These are phyloP conservation scores for Cavia aperea DNA, from an alignment of 2,113 vertebrate species.

Conservation along the genomic window DNA sequence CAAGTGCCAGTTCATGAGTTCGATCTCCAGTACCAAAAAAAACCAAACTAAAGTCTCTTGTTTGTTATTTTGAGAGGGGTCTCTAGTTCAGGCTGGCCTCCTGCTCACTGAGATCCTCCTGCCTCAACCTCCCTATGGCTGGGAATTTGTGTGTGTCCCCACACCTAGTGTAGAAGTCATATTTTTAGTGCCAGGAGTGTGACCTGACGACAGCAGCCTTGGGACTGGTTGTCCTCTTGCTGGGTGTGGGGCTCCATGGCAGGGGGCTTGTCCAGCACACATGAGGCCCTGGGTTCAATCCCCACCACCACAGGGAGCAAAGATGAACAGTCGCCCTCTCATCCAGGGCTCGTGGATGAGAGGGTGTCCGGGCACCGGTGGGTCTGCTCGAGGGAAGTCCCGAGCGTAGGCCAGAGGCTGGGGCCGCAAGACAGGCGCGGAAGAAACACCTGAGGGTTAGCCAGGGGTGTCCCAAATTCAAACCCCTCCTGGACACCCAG, in stretches of 20 bases:
- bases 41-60: background rate
- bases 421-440: accelerated
- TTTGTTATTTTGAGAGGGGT: background rate
- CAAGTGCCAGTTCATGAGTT: too few relatives aligned
- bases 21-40: too few relatives aligned
- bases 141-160: background rate
- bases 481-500: background rate
- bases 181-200: background rate
- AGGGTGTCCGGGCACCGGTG: accelerated
- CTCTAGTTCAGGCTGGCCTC: background rate
- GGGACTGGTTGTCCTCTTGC: background rate
- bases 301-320: too few relatives aligned
- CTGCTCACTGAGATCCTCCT: background rate
- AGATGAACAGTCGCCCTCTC: background rate
- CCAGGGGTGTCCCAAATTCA: background rate
- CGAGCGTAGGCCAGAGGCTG: background rate
- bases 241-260: background rate
- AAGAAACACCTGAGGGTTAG: accelerated
- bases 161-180: background rate
- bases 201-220: background rate
- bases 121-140: background rate
- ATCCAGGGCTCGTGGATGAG: accelerated
- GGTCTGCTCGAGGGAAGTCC: accelerated
- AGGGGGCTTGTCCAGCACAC: too few relatives aligned
- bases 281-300: background rate